Conservation (phyloP, 2,888 invertebrate species). For the Nomada goodeniana region DNA sequence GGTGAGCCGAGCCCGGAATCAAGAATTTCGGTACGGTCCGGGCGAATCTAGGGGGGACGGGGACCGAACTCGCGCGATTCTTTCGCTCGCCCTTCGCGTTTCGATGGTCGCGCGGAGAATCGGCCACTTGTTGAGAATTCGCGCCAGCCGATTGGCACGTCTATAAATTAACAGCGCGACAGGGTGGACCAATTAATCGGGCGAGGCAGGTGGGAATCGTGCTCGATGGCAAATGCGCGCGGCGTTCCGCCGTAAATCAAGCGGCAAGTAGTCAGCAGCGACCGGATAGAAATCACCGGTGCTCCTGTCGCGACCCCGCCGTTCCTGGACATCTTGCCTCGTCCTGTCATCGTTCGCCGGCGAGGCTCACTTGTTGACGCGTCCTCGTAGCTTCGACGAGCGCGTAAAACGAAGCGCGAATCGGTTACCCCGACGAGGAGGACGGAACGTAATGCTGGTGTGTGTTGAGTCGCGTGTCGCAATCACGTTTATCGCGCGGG, state of each 20-base stretch:
- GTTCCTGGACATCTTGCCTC: conserved; percentile 1
- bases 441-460: conserved; percentile 52
- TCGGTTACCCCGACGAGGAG: not conserved
- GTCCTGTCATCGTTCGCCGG: conserved; percentile 22
- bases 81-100: not conserved
- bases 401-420: not conserved
- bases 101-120: conserved; percentile 28
- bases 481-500: conserved; percentile 17
- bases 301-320: not conserved
- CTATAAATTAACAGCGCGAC: conserved; percentile 67
- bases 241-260: conserved; percentile 63
- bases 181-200: conserved; percentile 67
- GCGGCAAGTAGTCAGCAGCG: conserved; percentile 21
- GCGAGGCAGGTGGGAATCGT: conserved; percentile 46
- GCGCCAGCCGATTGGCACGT: conserved; percentile 56
- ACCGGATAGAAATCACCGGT: not conserved
- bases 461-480: conserved; percentile 57
- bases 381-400: not conserved
- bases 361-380: conserved; percentile 35
- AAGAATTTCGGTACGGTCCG: not conserved
- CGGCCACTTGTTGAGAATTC: conserved; percentile 71
- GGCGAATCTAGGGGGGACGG: not conserved
- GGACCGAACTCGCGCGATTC: not conserved
- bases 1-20: not conserved
- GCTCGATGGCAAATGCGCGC: conserved; percentile 38